Percentiles rank a stretch among this genome's conserved stretches.
Conservation (phyloP, 2,888 invertebrate genomes). For the Netelia virgata region DNA sequence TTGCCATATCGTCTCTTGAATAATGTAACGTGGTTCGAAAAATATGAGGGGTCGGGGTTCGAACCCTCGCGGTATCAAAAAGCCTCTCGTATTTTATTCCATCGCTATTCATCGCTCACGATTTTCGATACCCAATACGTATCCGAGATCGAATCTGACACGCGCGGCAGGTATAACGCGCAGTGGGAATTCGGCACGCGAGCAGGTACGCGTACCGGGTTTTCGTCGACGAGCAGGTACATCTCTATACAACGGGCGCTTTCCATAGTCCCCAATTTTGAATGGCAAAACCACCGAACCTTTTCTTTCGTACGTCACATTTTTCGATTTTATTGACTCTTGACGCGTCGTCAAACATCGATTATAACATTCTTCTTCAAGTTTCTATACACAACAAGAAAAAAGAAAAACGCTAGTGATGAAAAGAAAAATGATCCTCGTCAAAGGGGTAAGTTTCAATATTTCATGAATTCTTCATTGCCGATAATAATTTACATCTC, state of each 20-base stretch:
- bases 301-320: conserved; percentile 13
- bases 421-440: not conserved
- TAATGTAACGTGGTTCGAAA: conserved; percentile 7
- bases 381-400: not conserved
- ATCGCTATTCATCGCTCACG: conserved; percentile 67
- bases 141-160: conserved; percentile 74
- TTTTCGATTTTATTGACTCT: conserved; percentile 22
- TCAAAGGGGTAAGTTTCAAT: not conserved
- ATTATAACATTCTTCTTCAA: conserved; percentile 2
- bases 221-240: conserved; percentile 45
- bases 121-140: conserved; percentile 75
- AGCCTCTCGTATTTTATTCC: conserved; percentile 74
- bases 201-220: conserved; percentile 71
- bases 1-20: not conserved
- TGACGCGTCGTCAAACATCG: conserved; percentile 38
- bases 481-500: not conserved
- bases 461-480: too few relatives aligned
- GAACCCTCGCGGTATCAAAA: not conserved
- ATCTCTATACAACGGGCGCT: conserved; percentile 4
- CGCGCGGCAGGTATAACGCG: conserved; percentile 75
- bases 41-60: not conserved
- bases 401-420: not conserved
- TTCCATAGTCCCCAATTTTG: conserved; percentile 24
- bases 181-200: conserved; percentile 71
- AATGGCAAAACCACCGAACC: conserved; percentile 43